These are phyloP conservation scores for Ichneumoninae sp. DNA, from an alignment of 2,888 invertebrate genomes.

Conservation along the genomic window DNA sequence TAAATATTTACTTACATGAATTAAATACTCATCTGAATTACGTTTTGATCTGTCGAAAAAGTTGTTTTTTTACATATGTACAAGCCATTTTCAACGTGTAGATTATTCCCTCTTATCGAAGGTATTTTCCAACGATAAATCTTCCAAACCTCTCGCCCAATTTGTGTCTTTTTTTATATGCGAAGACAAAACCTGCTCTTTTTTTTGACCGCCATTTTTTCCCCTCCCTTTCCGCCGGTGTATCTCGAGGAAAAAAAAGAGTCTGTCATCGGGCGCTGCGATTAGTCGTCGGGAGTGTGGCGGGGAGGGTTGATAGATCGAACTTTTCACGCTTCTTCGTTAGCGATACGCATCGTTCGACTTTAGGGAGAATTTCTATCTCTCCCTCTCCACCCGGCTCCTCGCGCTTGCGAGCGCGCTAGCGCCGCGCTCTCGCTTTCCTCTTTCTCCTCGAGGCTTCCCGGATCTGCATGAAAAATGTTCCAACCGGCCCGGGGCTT, in stretches of 20 bases:
- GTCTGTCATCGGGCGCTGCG: slow-evolving; percentile 60
- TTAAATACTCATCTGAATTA: too few relatives aligned
- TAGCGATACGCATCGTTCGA: slow-evolving; percentile 65
- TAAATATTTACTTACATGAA: too few relatives aligned
- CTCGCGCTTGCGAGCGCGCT: not conserved
- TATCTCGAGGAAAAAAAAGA: slow-evolving; percentile 31
- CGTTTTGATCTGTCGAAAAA: too few relatives aligned
- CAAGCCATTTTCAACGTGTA: not conserved
- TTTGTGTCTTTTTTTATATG: not conserved
- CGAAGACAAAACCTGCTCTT: not conserved
- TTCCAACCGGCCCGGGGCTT: slow-evolving; percentile 70
- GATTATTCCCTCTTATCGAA: not conserved
- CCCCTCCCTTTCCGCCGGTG: not conserved
- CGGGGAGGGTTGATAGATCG: slow-evolving; percentile 59
- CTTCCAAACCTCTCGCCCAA: not conserved
- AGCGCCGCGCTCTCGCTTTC: slow-evolving; percentile 3
- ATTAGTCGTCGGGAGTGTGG: slow-evolving; percentile 45
- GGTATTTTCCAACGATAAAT: not conserved
- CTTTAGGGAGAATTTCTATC: slow-evolving; percentile 52
- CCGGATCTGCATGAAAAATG: slow-evolving; percentile 72
- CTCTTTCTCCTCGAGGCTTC: slow-evolving; percentile 30
- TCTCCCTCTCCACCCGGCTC: slow-evolving; percentile 30
- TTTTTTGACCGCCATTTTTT: not conserved
- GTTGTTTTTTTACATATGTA: too few relatives aligned
- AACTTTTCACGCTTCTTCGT: slow-evolving; percentile 63